Percentiles rank a stretch among this genome's conserved stretches.
Evolutionary conservation across 2,113 vertebrate species (phyloP).

Genomic region (Montifringilla adamsi): DNA sequence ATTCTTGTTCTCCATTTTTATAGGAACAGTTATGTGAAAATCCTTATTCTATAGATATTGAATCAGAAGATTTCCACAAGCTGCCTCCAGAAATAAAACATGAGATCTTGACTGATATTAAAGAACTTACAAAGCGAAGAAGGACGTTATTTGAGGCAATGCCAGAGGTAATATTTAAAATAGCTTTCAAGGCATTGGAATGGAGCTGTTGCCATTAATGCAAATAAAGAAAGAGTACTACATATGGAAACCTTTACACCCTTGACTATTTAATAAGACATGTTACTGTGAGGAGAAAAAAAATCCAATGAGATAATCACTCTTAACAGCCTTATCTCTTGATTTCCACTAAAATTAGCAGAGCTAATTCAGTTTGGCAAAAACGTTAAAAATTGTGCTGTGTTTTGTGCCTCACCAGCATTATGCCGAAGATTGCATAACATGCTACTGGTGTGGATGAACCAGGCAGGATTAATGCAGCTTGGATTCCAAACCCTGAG

Average conservation of each 20-base stretch:
- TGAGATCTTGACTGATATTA: slow-evolving; percentile 94
- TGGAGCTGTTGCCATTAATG: not conserved
- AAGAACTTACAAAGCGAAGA: slow-evolving; percentile 90
- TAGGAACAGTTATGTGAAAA: slow-evolving; percentile 82
- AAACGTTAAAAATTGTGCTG: not conserved
- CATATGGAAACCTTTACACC: not conserved
- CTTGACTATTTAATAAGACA: not conserved
- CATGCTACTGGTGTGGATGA: not conserved
- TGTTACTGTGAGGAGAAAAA: not conserved
- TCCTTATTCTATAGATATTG: slow-evolving; percentile 87
- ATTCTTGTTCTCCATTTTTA: not conserved
- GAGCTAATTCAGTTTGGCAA: not conserved
- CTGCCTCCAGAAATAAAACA: slow-evolving; percentile 92
- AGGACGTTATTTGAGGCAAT: slow-evolving; percentile 89
- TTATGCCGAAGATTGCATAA: not conserved
- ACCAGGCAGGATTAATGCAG: not conserved
- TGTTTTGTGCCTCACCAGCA: not conserved
- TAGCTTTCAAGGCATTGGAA: not conserved
- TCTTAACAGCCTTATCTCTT: not conserved
- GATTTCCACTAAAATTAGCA: not conserved
- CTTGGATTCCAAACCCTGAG: not conserved
- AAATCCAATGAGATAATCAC: not conserved
- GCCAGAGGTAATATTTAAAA: slow-evolving; percentile 82
- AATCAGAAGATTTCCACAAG: slow-evolving; percentile 88
- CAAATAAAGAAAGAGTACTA: not conserved